These are phyloP conservation scores for Volucella bombylans DNA, from an alignment of 2,888 invertebrate genomes.

Conservation along the genomic window DNA sequence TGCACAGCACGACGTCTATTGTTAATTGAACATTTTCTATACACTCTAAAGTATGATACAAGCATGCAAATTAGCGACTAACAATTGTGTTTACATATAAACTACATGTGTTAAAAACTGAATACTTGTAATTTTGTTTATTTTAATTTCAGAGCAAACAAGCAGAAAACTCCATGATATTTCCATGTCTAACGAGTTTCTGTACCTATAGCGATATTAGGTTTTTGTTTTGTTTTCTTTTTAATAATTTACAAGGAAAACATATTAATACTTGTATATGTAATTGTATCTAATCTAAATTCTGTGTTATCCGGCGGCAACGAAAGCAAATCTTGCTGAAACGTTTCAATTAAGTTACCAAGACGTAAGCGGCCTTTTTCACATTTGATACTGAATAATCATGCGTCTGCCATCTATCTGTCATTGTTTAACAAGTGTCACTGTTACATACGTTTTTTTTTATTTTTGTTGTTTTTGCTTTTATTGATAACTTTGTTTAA, in stretches of 20 bases:
- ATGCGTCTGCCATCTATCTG: constrained; percentile 45
- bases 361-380: constrained; percentile 69
- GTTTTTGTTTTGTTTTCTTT: constrained; percentile 45
- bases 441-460: constrained; percentile 31
- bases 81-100: constrained; percentile 36
- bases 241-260: constrained; percentile 43
- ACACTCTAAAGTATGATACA: constrained; percentile 11
- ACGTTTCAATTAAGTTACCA: constrained; percentile 55
- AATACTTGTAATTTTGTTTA: constrained; percentile 67
- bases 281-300: constrained; percentile 69
- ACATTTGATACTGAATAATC: constrained; percentile 56
- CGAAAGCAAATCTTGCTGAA: constrained; percentile 53
- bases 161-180: constrained; percentile 73
- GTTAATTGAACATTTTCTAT: background rate
- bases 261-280: constrained; percentile 55
- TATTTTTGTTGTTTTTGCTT: constrained; percentile 27
- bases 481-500: constrained; percentile 14
- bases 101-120: constrained; percentile 40
- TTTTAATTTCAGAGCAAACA: constrained; percentile 73
- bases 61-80: constrained; percentile 52
- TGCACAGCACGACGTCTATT: constrained; percentile 38
- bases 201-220: constrained; percentile 65
- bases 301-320: constrained; percentile 62
- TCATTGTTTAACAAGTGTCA: constrained; percentile 53
- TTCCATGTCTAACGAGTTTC: constrained; percentile 67